A percentile compares a stretch with the other conserved stretches of the same genome.
Conservation (phyloP, 2,113 vertebrate genomes). For the Hypanus sabinus region DNA sequence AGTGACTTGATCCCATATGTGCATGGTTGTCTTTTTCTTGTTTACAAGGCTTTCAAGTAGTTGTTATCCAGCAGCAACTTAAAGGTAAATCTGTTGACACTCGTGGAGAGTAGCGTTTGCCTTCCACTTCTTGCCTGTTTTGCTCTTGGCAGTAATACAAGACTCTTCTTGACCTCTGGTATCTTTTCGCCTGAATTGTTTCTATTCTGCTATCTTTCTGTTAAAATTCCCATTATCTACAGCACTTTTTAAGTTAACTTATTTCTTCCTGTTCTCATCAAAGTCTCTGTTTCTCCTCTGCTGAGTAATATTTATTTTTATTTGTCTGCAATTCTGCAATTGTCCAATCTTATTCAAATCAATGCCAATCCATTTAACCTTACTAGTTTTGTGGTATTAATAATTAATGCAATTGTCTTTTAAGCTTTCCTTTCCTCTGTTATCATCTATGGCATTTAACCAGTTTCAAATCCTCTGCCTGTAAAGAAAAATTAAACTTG, state of each 20-base stretch:
- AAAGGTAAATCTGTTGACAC: neutral
- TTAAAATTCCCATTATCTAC: neutral
- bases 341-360: neutral
- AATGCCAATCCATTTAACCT: neutral
- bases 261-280: neutral
- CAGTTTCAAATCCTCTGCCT: neutral
- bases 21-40: neutral
- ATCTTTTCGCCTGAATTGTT: neutral
- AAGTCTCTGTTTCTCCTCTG: neutral
- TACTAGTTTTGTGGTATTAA: neutral
- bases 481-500: neutral
- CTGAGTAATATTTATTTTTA: neutral
- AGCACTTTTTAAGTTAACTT: neutral
- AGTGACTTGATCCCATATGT: neutral
- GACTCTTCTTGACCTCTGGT: neutral
- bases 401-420: neutral
- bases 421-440: neutral
- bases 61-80: neutral
- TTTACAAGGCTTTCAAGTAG: too few relatives aligned
- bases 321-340: neutral
- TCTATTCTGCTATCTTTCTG: neutral
- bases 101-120: neutral
- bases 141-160: neutral
- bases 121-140: neutral
- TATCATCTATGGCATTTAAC: neutral